Base-by-base conservation (phyloP, 2,888 invertebrate genomes). In the Tromatobia lineatoria region DNA sequence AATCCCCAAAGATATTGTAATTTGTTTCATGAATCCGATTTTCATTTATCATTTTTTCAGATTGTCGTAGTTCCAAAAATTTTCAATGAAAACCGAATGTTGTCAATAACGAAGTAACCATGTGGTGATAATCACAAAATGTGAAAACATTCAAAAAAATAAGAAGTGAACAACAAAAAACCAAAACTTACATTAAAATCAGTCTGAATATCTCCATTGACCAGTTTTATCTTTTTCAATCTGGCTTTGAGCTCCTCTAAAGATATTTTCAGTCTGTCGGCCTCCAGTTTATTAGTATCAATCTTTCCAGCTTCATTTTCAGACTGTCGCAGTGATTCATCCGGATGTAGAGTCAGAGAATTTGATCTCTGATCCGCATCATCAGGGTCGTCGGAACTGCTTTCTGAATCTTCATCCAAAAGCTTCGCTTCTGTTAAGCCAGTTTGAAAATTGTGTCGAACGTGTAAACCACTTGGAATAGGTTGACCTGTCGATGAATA, bases 381-480 rank as follows among this genome's bases (percentile, higher is more conserved):
- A 42, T 85, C 78, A 29, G 86, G 69, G 42, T 85, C 77, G 23
- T 87, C 85, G 2, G 88, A 82, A 52, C 90, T 87, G 10, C 85
- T 81, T 18, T 90, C 86, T n/a, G 88, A 70, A 66, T 92, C 88
- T 70, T 89, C 87, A 57, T 93, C 96, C 86, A 97, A 89, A 47
- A 97, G 93, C 93, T 97, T 97, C 0, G 97, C 97, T 93, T 97
- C 97, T 52, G 95, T 96, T 83, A 95, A 91, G 0, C 97, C 97
- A 13, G 97, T 97, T 93, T 96, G 94, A n/a, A 98, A 94, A 94
- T 97, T 96, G 81, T 97, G 95, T 67, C 97, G 94, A 6, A 97
- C 95, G 91, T 98, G 97, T 3, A 97, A 94, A 1, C 97, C 97
- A 80, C 95, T 93, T 0, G 97, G 97, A 87, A 97, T 95, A 20